Conservation (phyloP, 2,888 invertebrate genomes). For the Cosmopolites sordidus region DNA sequence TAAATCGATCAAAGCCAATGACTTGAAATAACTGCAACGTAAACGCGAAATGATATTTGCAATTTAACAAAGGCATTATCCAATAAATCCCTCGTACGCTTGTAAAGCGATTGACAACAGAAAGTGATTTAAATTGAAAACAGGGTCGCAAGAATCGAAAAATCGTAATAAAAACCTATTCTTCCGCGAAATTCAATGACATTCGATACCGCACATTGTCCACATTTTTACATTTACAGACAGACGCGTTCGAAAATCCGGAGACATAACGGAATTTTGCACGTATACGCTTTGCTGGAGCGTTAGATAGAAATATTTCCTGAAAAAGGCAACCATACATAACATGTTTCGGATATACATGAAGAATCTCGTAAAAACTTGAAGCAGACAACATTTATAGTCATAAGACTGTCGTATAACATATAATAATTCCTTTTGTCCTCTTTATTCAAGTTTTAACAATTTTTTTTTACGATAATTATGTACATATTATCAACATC, state of each 20-base stretch:
- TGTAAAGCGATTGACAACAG: constrained; percentile 15
- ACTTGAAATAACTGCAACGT: neutral
- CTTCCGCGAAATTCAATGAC: constrained; percentile 21
- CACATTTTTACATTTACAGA: constrained; percentile 12
- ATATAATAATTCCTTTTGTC: no score
- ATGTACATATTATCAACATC: no score
- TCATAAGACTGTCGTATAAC: no score
- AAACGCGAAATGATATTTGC: neutral
- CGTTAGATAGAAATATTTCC: constrained; percentile 5
- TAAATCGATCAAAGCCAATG: no score
- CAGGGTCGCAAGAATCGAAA: constrained; percentile 18
- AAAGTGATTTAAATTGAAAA: constrained; percentile 21
- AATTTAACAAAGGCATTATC: constrained; percentile 1
- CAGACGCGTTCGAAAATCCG: constrained; percentile 8
- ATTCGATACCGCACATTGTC: constrained; percentile 19
- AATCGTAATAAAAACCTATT: constrained; percentile 23
- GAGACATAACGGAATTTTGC: constrained; percentile 5
- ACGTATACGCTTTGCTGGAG: constrained; percentile 5
- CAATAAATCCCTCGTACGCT: constrained; percentile 2
- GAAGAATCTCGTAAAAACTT: no score
- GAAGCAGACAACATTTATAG: no score
- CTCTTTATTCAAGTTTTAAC: no score
- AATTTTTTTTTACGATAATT: no score
- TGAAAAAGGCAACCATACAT: neutral
- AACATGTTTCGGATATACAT: no score